These are phyloP conservation scores for Agapornis canus DNA, from an alignment of 2,797 vertebrate genomes.

Conservation along the genomic window DNA sequence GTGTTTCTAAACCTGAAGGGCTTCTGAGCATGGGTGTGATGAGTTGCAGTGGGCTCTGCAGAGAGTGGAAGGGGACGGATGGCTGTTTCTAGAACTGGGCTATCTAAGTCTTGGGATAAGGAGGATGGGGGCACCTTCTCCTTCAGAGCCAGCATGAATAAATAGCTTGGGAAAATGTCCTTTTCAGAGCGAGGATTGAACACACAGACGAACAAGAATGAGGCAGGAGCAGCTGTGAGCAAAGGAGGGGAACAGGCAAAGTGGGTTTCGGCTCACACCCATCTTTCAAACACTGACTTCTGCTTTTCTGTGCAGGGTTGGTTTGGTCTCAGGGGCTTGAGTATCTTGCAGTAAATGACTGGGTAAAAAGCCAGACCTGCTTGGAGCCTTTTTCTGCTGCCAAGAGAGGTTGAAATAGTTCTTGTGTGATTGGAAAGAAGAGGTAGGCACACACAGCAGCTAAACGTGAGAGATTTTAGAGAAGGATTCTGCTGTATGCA, in stretches of 20 bases:
- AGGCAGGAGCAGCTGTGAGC: not conserved
- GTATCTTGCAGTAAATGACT: not conserved
- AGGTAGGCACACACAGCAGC: not conserved
- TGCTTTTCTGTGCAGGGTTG: not conserved
- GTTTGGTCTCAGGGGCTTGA: not conserved
- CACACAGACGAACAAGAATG: accelerated
- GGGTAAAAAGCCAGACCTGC: not conserved
- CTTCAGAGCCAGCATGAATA: not conserved
- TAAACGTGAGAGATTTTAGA: not conserved
- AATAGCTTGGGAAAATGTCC: accelerated
- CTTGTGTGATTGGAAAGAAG: not conserved
- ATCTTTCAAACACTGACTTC: not conserved
- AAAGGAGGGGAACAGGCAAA: not conserved
- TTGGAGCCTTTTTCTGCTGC: not conserved
- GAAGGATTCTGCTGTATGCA: not conserved
- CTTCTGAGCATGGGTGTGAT: not conserved
- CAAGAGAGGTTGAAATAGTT: not conserved
- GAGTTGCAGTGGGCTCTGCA: not conserved
- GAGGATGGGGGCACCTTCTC: not conserved
- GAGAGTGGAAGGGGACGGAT: not conserved
- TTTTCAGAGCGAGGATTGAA: not conserved
- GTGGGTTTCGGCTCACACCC: not conserved
- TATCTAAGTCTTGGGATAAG: not conserved
- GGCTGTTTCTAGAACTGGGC: not conserved
- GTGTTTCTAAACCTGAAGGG: not conserved